Conservation (phyloP, 2,797 vertebrate species). For the Galago senegalensis region DNA sequence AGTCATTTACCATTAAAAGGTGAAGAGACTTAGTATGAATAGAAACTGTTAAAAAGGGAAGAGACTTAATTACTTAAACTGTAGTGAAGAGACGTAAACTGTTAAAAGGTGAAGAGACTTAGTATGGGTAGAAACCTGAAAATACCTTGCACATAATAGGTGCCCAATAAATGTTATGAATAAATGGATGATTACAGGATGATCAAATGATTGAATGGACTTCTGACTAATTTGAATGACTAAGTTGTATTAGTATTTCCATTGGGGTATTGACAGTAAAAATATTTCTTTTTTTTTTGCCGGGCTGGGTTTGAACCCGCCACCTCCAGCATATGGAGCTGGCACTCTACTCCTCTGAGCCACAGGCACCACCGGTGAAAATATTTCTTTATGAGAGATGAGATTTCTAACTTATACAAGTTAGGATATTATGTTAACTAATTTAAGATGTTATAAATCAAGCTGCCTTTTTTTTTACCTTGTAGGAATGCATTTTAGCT, state of each 20-base stretch:
- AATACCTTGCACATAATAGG: background rate
- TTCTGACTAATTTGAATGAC: conserved; percentile 39
- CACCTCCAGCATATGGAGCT: too few species aligned
- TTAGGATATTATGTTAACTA: conserved; percentile 33
- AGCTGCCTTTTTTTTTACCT: conserved; percentile 3
- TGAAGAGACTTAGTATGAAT: background rate
- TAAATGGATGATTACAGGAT: background rate
- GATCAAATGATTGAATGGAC: background rate
- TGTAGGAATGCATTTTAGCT: background rate
- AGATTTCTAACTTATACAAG: conserved; percentile 7
- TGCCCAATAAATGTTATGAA: background rate
- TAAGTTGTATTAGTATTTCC: background rate
- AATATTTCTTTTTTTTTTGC: background rate
- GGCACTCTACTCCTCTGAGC: too few species aligned
- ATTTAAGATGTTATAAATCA: background rate
- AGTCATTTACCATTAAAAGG: conserved; percentile 42
- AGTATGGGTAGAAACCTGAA: background rate
- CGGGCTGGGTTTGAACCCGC: too few species aligned
- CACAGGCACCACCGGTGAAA: background rate
- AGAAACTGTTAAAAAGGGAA: background rate
- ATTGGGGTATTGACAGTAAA: background rate
- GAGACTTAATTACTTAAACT: too few species aligned
- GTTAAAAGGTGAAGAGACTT: background rate
- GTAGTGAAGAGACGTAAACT: background rate
- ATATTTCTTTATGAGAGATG: background rate